phyloP scores from a whole-genome alignment of 2,797 vertebrate genomes.

The Holocentrus rufus region DNA sequence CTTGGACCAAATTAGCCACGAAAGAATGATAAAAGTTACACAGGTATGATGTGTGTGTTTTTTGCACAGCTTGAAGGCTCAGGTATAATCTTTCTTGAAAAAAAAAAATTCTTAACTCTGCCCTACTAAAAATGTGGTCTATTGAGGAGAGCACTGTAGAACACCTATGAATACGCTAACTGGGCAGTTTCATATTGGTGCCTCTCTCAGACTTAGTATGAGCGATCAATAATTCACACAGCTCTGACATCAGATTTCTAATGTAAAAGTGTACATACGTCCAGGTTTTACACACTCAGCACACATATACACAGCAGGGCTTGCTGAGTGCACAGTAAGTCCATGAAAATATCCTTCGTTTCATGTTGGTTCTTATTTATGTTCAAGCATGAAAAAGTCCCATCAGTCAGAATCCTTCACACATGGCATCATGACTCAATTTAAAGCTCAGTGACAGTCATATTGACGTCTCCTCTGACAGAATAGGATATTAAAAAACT shows the following conservation, averaged over 20 bases:
- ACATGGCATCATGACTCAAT: neutral
- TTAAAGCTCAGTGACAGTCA: neutral
- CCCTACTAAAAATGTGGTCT: slow-evolving; percentile 45
- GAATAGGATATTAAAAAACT: neutral
- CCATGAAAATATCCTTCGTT: no score
- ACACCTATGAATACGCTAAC: slow-evolving; percentile 49
- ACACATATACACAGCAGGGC: neutral
- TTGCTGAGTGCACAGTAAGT: no score
- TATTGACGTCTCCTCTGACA: neutral
- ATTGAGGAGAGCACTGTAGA: slow-evolving; percentile 13
- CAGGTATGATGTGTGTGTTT: slow-evolving; percentile 26
- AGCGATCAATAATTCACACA: slow-evolving; percentile 70
- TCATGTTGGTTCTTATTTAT: neutral
- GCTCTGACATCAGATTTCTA: slow-evolving; percentile 50
- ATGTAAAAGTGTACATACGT: slow-evolving; percentile 6
- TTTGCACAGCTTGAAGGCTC: slow-evolving; percentile 14
- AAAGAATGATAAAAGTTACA: slow-evolving; percentile 44
- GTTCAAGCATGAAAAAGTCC: neutral
- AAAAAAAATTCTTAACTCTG: slow-evolving; percentile 37
- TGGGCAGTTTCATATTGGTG: slow-evolving; percentile 56
- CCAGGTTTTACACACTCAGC: slow-evolving; percentile 27
- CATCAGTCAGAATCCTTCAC: neutral
- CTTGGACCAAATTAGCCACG: slow-evolving; percentile 22
- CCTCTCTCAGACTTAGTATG: slow-evolving; percentile 45
- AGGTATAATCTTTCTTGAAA: slow-evolving; percentile 16